Conservation (phyloP, 2,797 vertebrate species). For the Onychomys arenicola region DNA sequence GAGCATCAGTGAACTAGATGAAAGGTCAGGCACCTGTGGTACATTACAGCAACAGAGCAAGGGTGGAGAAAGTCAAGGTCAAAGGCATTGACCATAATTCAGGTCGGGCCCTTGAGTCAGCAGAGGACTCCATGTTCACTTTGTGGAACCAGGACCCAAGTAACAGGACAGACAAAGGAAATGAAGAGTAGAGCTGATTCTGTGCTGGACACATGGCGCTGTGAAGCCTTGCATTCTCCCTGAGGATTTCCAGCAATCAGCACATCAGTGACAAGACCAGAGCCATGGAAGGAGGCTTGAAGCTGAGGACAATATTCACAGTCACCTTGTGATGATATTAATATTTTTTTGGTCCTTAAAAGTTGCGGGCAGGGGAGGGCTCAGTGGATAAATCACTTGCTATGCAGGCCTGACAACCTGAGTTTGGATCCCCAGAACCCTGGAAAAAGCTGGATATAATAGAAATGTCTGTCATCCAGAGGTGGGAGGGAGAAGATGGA, state of each 20-base stretch:
- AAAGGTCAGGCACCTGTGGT: neutral
- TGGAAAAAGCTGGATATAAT: neutral
- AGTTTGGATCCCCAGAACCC: neutral
- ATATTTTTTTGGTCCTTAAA: neutral
- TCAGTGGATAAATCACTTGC: neutral
- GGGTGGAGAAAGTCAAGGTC: rapidly evolving
- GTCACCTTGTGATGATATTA: neutral
- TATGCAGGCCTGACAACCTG: neutral
- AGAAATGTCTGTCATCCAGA: neutral
- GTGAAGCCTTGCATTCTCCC: neutral
- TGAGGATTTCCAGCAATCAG: no score
- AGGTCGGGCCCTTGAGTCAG: neutral
- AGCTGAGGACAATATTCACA: neutral
- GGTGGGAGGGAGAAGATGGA: neutral
- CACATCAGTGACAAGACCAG: neutral
- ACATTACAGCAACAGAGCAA: neutral
- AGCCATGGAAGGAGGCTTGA: neutral
- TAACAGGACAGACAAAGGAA: neutral
- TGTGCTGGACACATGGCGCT: neutral
- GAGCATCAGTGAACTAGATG: neutral
- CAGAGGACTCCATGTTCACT: neutral
- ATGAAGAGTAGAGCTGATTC: neutral
- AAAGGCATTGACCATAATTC: neutral
- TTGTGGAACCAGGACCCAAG: neutral
- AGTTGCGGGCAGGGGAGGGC: neutral